Evolutionary conservation across 2,113 vertebrate species (phyloP).

Genomic region (Albula glossodonta): DNA sequence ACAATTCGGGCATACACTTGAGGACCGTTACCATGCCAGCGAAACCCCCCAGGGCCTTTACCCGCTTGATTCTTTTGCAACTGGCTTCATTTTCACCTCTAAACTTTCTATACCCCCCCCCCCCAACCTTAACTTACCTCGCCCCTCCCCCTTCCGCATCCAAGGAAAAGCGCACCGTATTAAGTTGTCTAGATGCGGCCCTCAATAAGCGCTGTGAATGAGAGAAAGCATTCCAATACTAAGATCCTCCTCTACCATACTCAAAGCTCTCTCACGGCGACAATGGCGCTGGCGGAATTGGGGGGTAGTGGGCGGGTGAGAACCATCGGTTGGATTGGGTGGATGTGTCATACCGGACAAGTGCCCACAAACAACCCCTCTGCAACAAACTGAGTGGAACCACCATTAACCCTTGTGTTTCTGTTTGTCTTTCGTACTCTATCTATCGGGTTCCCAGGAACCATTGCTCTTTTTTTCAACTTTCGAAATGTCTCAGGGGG

Average conservation of each 20-base stretch:
- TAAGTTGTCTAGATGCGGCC: slow-evolving; percentile 65
- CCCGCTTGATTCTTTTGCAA: slow-evolving; percentile 7
- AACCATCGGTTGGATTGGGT: not conserved
- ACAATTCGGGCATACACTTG: slow-evolving; percentile 4
- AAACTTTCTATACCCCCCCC: slow-evolving; percentile 39
- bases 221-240: slow-evolving; percentile 58
- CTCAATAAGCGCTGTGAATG: slow-evolving; percentile 59
- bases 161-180: slow-evolving; percentile 61
- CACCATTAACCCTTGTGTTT: slow-evolving; percentile 20
- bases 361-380: slow-evolving; percentile 2
- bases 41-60: not conserved
- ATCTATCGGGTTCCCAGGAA: slow-evolving; percentile 34
- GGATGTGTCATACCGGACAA: slow-evolving; percentile 1
- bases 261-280: slow-evolving; percentile 25
- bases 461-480: slow-evolving; percentile 50
- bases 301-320: not conserved
- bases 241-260: slow-evolving; percentile 50
- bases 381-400: not conserved
- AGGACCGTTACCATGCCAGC: slow-evolving; percentile 7
- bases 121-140: not conserved
- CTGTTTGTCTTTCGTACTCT: slow-evolving; percentile 12
- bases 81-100: slow-evolving; percentile 33
- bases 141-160: slow-evolving; percentile 35
- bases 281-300: not conserved
- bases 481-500: slow-evolving; percentile 44